Percentiles rank a stretch among this genome's conserved stretches.
phyloP scores from a whole-genome alignment of 2,797 vertebrate species.

The Thunnus albacares region DNA sequence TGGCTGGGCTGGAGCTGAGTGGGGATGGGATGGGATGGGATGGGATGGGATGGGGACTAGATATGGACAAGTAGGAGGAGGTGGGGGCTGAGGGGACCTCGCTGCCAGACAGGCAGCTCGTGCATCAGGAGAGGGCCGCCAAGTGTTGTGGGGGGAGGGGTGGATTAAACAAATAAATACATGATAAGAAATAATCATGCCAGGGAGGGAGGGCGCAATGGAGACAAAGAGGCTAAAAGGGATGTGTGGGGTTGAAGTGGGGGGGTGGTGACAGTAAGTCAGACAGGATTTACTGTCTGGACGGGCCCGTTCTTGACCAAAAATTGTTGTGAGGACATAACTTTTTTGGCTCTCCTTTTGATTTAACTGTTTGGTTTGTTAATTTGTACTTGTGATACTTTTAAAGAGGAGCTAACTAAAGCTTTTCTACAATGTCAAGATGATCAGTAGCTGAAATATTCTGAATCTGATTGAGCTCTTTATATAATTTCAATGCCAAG shows the following conservation, averaged over 20 bases:
- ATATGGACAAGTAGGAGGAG: conserved; percentile 73
- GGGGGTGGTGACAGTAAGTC: conserved; percentile 72
- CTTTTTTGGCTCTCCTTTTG: conserved; percentile 55
- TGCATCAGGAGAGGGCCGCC: conserved; percentile 77
- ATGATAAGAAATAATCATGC: conserved; percentile 89
- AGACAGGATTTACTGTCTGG: conserved; percentile 84
- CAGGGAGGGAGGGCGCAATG: conserved; percentile 77
- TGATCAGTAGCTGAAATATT: conserved; percentile 32
- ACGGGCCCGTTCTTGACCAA: conserved; percentile 59
- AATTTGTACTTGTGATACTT: conserved; percentile 17
- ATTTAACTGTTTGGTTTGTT: conserved; percentile 34
- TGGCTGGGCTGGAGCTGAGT: conserved; percentile 73
- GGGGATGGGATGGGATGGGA: conserved; percentile 71
- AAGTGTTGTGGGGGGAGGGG: conserved; percentile 83
- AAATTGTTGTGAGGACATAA: conserved; percentile 53
- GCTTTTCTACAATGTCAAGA: conserved; percentile 20
- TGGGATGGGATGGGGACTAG: conserved; percentile 73
- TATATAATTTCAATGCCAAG: conserved; percentile 32
- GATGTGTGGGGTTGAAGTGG: conserved; percentile 49
- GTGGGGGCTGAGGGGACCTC: conserved; percentile 57
- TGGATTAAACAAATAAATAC: conserved; percentile 91
- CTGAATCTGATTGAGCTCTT: conserved; percentile 25
- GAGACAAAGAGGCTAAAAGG: conserved; percentile 87
- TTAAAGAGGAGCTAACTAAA: conserved; percentile 24
- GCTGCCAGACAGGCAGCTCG: conserved; percentile 84